Conservation (phyloP, 2,888 invertebrate genomes). For the Limnephilus marmoratus region DNA sequence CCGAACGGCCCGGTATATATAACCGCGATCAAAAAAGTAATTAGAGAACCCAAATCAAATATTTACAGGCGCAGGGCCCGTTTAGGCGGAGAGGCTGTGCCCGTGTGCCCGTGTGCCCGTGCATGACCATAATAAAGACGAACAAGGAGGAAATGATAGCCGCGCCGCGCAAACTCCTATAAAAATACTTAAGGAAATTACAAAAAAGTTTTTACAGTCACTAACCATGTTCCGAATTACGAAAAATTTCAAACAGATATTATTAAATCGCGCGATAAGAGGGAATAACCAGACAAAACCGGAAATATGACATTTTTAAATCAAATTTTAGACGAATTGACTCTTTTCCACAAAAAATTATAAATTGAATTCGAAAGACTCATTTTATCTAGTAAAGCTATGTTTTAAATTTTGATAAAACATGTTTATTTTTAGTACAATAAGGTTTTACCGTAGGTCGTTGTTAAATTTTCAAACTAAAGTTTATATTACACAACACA, state of each 20-base stretch:
- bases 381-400: too few relatives aligned
- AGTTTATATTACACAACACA: too few relatives aligned
- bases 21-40: slow-evolving; percentile 60
- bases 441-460: too few relatives aligned
- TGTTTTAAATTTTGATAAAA: too few relatives aligned
- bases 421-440: too few relatives aligned
- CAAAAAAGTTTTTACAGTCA: not conserved
- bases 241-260: not conserved
- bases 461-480: too few relatives aligned
- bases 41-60: slow-evolving; percentile 63
- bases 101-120: slow-evolving; percentile 38
- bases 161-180: slow-evolving; percentile 22
- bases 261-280: not conserved
- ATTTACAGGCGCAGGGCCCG: slow-evolving; percentile 50
- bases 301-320: too few relatives aligned
- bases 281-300: too few relatives aligned
- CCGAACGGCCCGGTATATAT: slow-evolving; percentile 39
- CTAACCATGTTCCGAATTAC: not conserved
- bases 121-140: slow-evolving; percentile 30
- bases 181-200: slow-evolving; percentile 44
- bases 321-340: too few relatives aligned
- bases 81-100: slow-evolving; percentile 25
- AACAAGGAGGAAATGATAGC: slow-evolving; percentile 2
- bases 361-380: too few relatives aligned
- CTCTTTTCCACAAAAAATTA: too few relatives aligned